Conservation (phyloP, 2,113 vertebrate species). For the Laticauda colubrina region DNA sequence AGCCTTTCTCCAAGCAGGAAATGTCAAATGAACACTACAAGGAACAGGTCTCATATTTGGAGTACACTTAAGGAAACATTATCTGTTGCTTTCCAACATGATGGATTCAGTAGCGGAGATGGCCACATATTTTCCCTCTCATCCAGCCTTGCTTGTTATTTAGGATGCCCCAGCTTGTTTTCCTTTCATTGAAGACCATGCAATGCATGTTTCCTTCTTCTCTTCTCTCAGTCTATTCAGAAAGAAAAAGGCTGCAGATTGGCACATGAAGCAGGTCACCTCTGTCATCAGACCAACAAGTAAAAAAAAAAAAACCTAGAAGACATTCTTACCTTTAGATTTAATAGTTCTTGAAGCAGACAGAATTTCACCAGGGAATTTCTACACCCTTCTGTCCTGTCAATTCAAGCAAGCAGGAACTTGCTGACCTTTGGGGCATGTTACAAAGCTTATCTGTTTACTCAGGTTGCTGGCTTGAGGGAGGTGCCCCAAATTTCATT, state of each 20-base stretch:
- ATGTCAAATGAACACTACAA: background rate
- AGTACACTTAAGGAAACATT: background rate
- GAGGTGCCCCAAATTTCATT: conserved; percentile 39
- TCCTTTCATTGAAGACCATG: background rate
- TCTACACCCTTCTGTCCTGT: background rate
- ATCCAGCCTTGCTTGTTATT: background rate
- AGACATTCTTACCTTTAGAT: conserved; percentile 16
- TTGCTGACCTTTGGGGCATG: conserved; percentile 58
- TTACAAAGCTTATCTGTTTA: conserved; percentile 57
- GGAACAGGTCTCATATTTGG: background rate
- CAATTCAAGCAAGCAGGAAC: background rate
- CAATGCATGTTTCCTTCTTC: background rate
- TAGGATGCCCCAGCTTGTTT: background rate
- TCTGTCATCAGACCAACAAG: background rate
- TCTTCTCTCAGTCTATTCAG: background rate
- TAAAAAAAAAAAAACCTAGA: background rate
- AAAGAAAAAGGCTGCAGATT: background rate
- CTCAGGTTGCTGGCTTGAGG: conserved; percentile 54
- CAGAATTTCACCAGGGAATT: background rate
- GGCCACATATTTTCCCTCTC: background rate
- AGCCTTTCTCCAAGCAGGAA: background rate
- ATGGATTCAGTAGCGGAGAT: background rate
- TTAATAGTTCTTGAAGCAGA: background rate
- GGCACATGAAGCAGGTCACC: conserved; percentile 3
- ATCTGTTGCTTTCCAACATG: background rate